Base-by-base conservation (phyloP, 2,888 invertebrate genomes). In the Erebia aethiops region DNA sequence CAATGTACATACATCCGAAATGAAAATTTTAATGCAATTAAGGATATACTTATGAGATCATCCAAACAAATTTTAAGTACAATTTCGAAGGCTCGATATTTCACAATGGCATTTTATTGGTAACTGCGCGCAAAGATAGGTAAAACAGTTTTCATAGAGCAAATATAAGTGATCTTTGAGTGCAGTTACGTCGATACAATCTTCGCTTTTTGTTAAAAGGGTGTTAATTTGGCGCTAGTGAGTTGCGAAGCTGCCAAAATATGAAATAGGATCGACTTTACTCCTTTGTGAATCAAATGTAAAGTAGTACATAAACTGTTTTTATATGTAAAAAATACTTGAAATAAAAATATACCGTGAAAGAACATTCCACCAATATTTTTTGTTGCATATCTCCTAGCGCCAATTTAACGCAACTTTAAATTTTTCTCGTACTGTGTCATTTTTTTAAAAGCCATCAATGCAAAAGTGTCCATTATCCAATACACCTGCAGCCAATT, bases 31-130 rank as follows among this genome's bases (percentile, higher is more conserved):
- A 69, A 69, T 66, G 63, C 68, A 74, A 73, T 18, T 74, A 71
- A 76, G 67, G 71, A 76, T 75, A 79, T 76, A 77, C 78, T 79
- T 82, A 89, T 90, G 92, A 92, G 92, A 92, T 92, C 92, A 87
- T 88, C 86, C 89, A 88, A 89, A 89, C 80, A 65, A 76, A 73
- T 78, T 80, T 84, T 86, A 88, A 88, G 86, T 87, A 87, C 85
- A 82, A 82, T 73, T 76, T 75, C 74, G 74, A 77, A 68, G 76
- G 75, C 77, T 75, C 76, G 68, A 69, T 64, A 35, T 49, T 67
- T 43, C 52, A 61, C 64, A 70, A 71, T 70, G 65, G 74, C 70
- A 46, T 68, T 56, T 58, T 71, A 35, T 56, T 26, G 67, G 68
- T 57, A 68, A 57, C 68, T 61, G 65, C 62, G 62, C 68, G 4